These are phyloP conservation scores for Drosophila micromelanica DNA, from an alignment of 1,140 invertebrate species.

Conservation along the genomic window DNA sequence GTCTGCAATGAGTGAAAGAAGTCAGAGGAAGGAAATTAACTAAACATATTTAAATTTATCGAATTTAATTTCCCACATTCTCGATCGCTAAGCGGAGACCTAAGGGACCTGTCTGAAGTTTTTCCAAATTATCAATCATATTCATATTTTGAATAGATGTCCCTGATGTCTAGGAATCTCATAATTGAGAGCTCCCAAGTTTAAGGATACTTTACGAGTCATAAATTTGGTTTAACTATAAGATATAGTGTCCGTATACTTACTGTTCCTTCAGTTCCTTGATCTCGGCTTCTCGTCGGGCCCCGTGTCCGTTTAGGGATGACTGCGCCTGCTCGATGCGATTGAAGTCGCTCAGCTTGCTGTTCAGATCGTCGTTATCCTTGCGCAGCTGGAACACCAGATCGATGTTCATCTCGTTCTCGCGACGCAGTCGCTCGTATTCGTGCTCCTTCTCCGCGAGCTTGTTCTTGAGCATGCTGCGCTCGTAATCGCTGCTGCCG, in stretches of 20 bases:
- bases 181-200: no score
- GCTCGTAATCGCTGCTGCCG: conserved; percentile 87
- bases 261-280: conserved; percentile 88
- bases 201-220: no score
- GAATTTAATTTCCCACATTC: neutral
- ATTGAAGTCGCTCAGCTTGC: conserved; percentile 94
- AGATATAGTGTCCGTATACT: no score
- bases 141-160: no score
- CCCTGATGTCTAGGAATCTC: no score
- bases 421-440: conserved; percentile 89
- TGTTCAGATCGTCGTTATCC: conserved; percentile 91
- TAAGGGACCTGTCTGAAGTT: no score
- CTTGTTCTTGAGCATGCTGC: conserved; percentile 88
- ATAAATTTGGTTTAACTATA: no score
- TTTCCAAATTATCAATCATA: no score
- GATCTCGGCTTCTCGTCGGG: conserved; percentile 90
- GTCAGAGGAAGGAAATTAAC: neutral
- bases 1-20: conserved; percentile 81
- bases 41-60: no score
- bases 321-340: conserved; percentile 92
- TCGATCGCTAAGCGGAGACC: no score
- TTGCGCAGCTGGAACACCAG: conserved; percentile 89
- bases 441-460: conserved; percentile 91
- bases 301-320: conserved; percentile 90
- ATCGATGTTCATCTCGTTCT: conserved; percentile 89